Percentiles rank a stretch among this genome's conserved stretches.
Evolutionary conservation across 2,888 invertebrate species (phyloP).

Genomic region (Escarpia spicata): DNA sequence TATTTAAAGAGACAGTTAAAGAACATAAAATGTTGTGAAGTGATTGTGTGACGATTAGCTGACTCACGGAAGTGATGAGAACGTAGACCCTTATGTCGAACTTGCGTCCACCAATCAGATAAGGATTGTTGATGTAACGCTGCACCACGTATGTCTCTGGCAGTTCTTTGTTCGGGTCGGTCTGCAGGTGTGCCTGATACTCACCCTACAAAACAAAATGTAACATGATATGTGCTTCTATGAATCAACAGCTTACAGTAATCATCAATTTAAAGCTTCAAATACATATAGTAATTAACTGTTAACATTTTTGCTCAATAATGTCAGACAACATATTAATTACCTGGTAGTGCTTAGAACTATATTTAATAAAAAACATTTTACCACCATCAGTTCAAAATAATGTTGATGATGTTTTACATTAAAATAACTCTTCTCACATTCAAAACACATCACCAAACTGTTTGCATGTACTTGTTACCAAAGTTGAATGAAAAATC

Average conservation of each 20-base stretch:
- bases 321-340: no score
- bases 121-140: conserved; percentile 72
- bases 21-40: neutral
- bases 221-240: neutral
- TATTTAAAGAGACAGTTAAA: neutral
- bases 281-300: neutral
- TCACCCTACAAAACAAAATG: conserved; percentile 51
- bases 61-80: conserved; percentile 70
- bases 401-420: no score
- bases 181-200: conserved; percentile 51
- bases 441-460: no score
- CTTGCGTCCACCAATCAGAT: conserved; percentile 72
- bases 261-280: neutral
- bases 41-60: neutral
- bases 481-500: no score
- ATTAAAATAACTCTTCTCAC: no score
- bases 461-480: no score
- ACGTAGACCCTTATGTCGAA: conserved; percentile 75
- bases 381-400: no score
- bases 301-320: neutral
- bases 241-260: no score
- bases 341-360: no score
- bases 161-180: conserved; percentile 56
- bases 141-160: conserved; percentile 70
- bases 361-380: no score